A percentile compares a stretch with the other conserved stretches of the same genome.
Evolutionary conservation across 2,113 vertebrate species (phyloP).

Genomic region (Crotalus tigris): DNA sequence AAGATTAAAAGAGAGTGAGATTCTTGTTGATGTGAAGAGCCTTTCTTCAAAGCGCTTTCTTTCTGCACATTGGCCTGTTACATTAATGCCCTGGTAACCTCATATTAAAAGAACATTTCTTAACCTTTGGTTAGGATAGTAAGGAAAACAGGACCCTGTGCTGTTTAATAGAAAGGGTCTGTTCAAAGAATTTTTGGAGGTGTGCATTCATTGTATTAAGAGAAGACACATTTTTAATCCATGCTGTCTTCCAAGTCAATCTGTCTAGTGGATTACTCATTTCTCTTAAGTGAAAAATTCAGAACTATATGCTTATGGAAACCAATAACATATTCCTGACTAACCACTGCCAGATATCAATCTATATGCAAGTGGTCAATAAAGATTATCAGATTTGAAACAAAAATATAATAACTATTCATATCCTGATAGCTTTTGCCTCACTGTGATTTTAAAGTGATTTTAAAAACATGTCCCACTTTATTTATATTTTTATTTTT

Average conservation of each 20-base stretch:
- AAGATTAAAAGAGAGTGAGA: slow-evolving; percentile 49
- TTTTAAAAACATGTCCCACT: slow-evolving; percentile 35
- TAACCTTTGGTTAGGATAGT: slow-evolving; percentile 62
- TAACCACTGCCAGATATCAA: slow-evolving; percentile 33
- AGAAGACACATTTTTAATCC: slow-evolving; percentile 53
- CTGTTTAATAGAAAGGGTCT: slow-evolving; percentile 53
- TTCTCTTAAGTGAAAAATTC: slow-evolving; percentile 41
- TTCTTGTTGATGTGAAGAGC: slow-evolving; percentile 54
- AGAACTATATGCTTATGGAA: slow-evolving; percentile 39
- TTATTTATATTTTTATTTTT: slow-evolving; percentile 53
- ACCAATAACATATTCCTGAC: slow-evolving; percentile 15
- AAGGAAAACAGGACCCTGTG: slow-evolving; percentile 55
- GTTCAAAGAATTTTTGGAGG: slow-evolving; percentile 56
- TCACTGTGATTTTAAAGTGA: too few species aligned
- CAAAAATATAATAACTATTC: slow-evolving; percentile 35
- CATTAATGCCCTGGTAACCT: slow-evolving; percentile 53
- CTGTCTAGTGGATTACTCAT: slow-evolving; percentile 36
- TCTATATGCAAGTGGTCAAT: not conserved
- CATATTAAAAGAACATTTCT: slow-evolving; percentile 56
- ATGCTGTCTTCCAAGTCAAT: slow-evolving; percentile 51
- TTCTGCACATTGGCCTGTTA: slow-evolving; percentile 60
- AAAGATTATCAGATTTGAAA: slow-evolving; percentile 32
- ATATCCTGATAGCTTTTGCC: not conserved
- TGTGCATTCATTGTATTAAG: slow-evolving; percentile 43
- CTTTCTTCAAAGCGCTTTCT: slow-evolving; percentile 58